phyloP scores from a whole-genome alignment of 1,140 invertebrate species.

The Cyphomyrmex costatus region DNA sequence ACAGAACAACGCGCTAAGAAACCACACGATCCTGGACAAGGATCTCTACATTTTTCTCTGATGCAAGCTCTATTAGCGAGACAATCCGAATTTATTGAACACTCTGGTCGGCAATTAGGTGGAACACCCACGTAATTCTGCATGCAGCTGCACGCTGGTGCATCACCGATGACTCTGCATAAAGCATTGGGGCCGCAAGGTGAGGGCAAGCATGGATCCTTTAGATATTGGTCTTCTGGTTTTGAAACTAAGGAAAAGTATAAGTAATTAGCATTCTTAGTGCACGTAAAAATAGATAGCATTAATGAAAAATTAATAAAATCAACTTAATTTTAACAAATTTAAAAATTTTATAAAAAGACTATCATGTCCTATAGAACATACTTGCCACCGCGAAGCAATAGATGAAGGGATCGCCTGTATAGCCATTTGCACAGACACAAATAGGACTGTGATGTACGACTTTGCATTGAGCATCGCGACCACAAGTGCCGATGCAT shows the following conservation, averaged over 20 bases:
- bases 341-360: conserved; percentile 33
- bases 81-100: conserved; percentile 87
- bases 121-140: conserved; percentile 87
- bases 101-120: conserved; percentile 88
- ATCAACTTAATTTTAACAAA: background rate
- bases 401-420: conserved; percentile 89
- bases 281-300: background rate
- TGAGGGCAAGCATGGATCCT: conserved; percentile 86
- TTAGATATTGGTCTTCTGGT: conserved; percentile 72
- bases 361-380: background rate
- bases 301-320: background rate
- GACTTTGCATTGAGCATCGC: conserved; percentile 90
- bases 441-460: conserved; percentile 89
- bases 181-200: conserved; percentile 87
- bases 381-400: conserved; percentile 88
- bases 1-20: conserved; percentile 87
- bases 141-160: conserved; percentile 87
- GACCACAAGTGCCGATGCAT: conserved; percentile 93
- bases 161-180: conserved; percentile 85
- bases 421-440: conserved; percentile 88
- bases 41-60: conserved; percentile 86
- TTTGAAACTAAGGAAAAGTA: conserved; percentile 53
- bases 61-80: conserved; percentile 86
- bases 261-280: background rate
- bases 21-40: conserved; percentile 88